phyloP scores from a whole-genome alignment of 64 coral and sea anemone species.

The Dendronephthya gigantea region DNA sequence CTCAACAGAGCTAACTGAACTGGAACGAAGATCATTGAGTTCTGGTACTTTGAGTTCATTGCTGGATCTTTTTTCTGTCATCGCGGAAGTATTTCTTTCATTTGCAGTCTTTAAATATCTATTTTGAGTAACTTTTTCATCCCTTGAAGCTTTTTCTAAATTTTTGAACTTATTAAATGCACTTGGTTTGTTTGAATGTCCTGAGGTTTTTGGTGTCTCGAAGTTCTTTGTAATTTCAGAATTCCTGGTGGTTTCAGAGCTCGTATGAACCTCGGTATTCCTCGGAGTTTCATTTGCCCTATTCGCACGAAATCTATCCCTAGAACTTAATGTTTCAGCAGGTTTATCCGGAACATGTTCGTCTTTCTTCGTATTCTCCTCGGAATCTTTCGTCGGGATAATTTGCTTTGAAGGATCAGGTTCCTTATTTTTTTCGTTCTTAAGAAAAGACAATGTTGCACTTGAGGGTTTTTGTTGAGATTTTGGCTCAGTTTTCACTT shows the following conservation, averaged over 20 bases:
- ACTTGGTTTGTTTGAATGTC: not conserved
- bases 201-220: too few species aligned
- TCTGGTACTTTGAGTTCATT: constrained; percentile 3
- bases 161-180: constrained; percentile 12
- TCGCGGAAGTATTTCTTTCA: too few species aligned
- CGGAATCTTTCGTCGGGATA: not conserved
- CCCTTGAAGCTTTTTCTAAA: not conserved
- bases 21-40: not conserved
- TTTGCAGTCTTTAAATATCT: not conserved
- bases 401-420: not conserved
- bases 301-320: not conserved
- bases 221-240: too few species aligned
- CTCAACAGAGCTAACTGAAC: not conserved
- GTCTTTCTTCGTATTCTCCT: not conserved
- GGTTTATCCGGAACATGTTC: not conserved
- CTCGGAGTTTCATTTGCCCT: not conserved
- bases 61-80: not conserved
- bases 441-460: not conserved
- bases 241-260: too few species aligned
- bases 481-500: not conserved
- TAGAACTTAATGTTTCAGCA: not conserved
- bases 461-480: not conserved
- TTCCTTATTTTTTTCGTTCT: not conserved
- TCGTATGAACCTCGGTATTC: not conserved
- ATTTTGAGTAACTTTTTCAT: not conserved